Evolutionary conservation across 2,888 invertebrate species (phyloP).

Genomic region (Hecatera dysodea): DNA sequence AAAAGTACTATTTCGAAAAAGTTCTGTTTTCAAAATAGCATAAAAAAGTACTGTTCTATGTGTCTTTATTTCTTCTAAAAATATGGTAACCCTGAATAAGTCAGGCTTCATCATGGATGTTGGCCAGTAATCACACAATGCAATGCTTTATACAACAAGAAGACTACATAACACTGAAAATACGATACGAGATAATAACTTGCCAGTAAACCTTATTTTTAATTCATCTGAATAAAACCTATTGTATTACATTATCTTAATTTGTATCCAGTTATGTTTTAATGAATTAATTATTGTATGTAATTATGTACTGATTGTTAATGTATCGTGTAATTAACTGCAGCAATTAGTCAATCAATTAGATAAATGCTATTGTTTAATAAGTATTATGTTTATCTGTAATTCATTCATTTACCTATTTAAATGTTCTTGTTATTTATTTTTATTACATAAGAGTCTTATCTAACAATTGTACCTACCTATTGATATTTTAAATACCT

Average conservation of each 20-base stretch:
- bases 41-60: no score
- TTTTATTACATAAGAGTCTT: background rate
- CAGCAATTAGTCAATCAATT: slow-evolving; percentile 30
- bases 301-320: background rate
- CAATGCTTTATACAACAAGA: no score
- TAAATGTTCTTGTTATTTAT: background rate
- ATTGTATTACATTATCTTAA: slow-evolving; percentile 32
- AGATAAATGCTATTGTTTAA: slow-evolving; percentile 37
- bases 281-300: slow-evolving; percentile 12
- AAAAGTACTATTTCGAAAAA: no score
- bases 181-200: no score
- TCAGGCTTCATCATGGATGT: no score
- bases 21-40: no score
- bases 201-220: slow-evolving; percentile 14
- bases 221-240: slow-evolving; percentile 31
- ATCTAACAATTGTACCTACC: no score
- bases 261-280: slow-evolving; percentile 8
- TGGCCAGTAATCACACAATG: no score
- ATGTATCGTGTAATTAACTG: slow-evolving; percentile 17
- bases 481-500: no score
- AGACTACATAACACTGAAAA: no score
- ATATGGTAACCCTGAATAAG: no score
- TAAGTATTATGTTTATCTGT: background rate
- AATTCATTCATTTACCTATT: background rate
- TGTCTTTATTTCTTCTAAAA: no score